These are phyloP conservation scores for Anoplolepis gracilipes DNA, from an alignment of 1,140 invertebrate genomes.

Conservation along the genomic window DNA sequence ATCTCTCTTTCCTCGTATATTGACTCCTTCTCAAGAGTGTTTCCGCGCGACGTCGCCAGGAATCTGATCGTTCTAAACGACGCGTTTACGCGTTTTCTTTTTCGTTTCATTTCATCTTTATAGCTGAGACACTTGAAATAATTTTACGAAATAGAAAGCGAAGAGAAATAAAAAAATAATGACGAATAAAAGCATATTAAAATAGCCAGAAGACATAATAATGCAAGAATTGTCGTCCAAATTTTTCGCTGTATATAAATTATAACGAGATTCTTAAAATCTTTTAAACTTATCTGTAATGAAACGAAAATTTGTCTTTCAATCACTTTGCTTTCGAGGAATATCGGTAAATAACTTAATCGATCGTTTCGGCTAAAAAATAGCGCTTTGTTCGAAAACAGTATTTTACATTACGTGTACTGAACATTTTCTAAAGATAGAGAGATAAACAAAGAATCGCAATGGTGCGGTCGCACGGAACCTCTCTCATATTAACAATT, in stretches of 20 bases:
- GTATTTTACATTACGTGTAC: constrained; percentile 12
- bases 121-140: background rate
- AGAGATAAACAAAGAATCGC: background rate
- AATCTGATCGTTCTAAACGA: background rate
- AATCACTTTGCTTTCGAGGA: background rate
- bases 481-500: constrained; percentile 66
- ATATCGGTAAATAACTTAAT: background rate
- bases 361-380: background rate
- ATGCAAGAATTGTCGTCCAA: background rate
- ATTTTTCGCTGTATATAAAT: background rate
- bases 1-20: constrained; percentile 23
- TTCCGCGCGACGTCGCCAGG: constrained; percentile 32
- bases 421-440: constrained; percentile 7
- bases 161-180: background rate
- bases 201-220: background rate
- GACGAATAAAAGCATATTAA: background rate
- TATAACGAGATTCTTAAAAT: background rate
- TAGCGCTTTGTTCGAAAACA: constrained; percentile 12
- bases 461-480: constrained; percentile 45
- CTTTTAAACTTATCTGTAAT: background rate
- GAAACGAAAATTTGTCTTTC: background rate
- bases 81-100: background rate
- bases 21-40: constrained; percentile 18
- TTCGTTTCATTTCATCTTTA: background rate
- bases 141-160: constrained; percentile 6